Evolutionary conservation across 2,888 invertebrate genomes (phyloP), one percentile per base, ranked within the genome.

Genomic region (Pyrrhosoma nymphula): DNA sequence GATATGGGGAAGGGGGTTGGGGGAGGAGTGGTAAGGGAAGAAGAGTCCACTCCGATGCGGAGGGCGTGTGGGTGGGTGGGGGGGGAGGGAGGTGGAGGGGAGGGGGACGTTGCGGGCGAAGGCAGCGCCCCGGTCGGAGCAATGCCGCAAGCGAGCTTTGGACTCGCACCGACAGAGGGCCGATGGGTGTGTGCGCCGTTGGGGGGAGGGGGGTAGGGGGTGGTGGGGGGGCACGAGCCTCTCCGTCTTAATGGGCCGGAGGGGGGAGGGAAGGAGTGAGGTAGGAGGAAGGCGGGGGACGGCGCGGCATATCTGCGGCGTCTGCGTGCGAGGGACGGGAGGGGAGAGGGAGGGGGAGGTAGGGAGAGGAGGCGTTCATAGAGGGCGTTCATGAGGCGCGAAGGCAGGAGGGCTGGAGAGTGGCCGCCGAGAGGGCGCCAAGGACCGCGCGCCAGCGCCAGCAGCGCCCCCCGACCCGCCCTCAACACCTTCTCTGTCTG

Each of bases 271-370:
- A 26, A 16, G 75, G 75, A 12, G 30, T 8, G 69, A 3, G 10
- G 69, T 10, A 8, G 69, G 69, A 2, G 69, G 82, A 3, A 35
- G 18, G 69, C n/a, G 69, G 82, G 82, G 82, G 82, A 14, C 82
- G 82, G 82, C 82, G 82, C 82, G 82, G 82, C 35, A 82, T 82
- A 82, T 82, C 82, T 82, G 82, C 82, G 82, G 82, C 82, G 82
- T 82, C 82, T 82, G 82, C 82, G 82, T 82, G 82, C 14, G 82
- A 26, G 16, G 82, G 82, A n/a, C 69, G 69, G 30, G 35, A 35
- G 82, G 82, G 82, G 35, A 0, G 35, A 6, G n/a, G 69, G 8
- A 6, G n/a, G n/a, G 47, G 47, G 47, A 47, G 69, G 69, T 26
- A n/a, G 69, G 47, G 69, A n/a, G n/a, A 4, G n/a, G 69, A 12